A percentile compares a stretch with the other conserved stretches of the same genome.
Conservation (phyloP, 2,797 vertebrate species). For the Kryptopterus vitreolus region DNA sequence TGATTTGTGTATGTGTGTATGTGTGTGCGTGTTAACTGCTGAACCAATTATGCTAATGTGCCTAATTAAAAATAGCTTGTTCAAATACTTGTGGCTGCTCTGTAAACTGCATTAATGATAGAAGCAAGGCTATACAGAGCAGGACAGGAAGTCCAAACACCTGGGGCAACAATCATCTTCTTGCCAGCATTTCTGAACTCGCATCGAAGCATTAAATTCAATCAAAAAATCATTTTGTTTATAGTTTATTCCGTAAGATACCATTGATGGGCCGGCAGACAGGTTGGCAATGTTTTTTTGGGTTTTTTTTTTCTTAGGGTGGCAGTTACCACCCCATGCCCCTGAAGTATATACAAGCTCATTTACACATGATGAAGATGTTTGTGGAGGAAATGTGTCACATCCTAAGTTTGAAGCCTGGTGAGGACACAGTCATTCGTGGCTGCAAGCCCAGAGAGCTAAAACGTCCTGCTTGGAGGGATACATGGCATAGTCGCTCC, state of each 20-base stretch:
- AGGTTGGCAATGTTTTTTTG: too few relatives aligned
- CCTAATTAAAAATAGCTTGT: slow-evolving; percentile 58
- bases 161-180: slow-evolving; percentile 44
- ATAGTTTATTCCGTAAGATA: too few relatives aligned
- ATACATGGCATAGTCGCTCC: neutral
- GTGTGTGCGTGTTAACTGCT: slow-evolving; percentile 5
- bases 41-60: slow-evolving; percentile 55
- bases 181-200: too few relatives aligned
- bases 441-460: neutral
- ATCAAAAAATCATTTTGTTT: slow-evolving; percentile 40
- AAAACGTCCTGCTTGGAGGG: neutral
- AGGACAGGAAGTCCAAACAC: slow-evolving; percentile 37
- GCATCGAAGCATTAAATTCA: too few relatives aligned
- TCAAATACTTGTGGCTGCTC: slow-evolving; percentile 49
- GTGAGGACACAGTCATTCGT: neutral
- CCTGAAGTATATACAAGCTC: neutral
- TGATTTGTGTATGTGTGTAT: slow-evolving; percentile 1
- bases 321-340: too few relatives aligned
- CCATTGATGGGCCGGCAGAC: too few relatives aligned
- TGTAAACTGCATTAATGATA: slow-evolving; percentile 55
- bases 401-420: neutral
- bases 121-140: slow-evolving; percentile 37
- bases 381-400: neutral
- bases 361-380: neutral
- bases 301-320: too few relatives aligned